Base-by-base conservation (phyloP, 1,140 invertebrate genomes). In the Drosophila busckii region DNA sequence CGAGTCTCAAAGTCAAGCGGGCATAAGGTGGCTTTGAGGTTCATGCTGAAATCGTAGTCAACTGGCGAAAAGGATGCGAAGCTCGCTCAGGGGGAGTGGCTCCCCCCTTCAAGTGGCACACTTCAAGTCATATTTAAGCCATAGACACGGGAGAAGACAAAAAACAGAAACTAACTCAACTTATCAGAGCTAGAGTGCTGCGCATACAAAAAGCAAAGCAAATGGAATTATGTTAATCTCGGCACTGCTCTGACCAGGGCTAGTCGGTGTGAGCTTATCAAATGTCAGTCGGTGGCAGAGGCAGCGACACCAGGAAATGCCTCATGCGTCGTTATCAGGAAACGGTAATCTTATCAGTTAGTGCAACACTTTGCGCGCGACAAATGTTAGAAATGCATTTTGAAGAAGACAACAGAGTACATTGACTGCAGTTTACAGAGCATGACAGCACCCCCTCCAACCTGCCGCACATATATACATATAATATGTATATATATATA, bases 401-500 rank as follows among this genome's bases (percentile, higher is more conserved):
- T 32, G 19, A 2, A 16, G 56, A 55, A 64, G 68, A 82, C 68
- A 73, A 73, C 55, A 73, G 73, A 69, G 73, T 68, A 82, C 73
- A 80, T 80, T 80, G 73, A 80, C 73, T 82, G 73, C 73, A 65
- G 37, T 59, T 68, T 64, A 34, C 70, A 37, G 62, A 63, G 67
- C 58, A 63, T 55, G 46, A 37, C 7, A 53, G 40, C 28, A 4
- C 16, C 9, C 3, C 1, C 17, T 1, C 6, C 29, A 23, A 6
- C 1, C 23, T 20, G 15, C 13, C 28, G 22, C 6, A 23, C 12
- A n/a, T n/a, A n/a, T n/a, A n/a, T n/a, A n/a, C n/a, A n/a, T n/a
- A n/a, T n/a, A n/a, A n/a, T n/a, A n/a, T n/a, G n/a, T n/a, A n/a
- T n/a, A n/a, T n/a, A n/a, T n/a, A n/a, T n/a, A n/a, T n/a, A n/a